phyloP scores from a whole-genome alignment of 2,888 invertebrate genomes.

The Anorthoa munda region DNA sequence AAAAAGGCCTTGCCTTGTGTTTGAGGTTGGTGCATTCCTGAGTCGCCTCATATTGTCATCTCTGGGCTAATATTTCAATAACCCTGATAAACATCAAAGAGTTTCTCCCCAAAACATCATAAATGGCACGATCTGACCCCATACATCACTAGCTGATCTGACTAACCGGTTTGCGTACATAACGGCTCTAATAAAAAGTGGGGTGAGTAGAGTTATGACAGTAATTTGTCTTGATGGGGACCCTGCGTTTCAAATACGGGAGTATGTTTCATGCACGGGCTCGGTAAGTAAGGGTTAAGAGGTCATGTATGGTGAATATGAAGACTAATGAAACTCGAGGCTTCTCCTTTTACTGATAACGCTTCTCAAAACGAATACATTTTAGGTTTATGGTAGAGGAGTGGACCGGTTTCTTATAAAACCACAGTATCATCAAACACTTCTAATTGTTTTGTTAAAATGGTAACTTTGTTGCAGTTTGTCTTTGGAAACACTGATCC shows the following conservation, averaged over 20 bases:
- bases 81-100: neutral
- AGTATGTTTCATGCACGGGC: slow-evolving; percentile 3
- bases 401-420: no score
- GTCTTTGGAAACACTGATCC: no score
- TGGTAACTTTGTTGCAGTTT: no score
- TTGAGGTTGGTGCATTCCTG: no score
- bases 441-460: no score
- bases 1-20: no score
- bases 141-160: slow-evolving; percentile 69
- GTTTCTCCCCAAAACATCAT: slow-evolving; percentile 28
- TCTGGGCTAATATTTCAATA: neutral
- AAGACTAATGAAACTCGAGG: slow-evolving; percentile 1
- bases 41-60: neutral
- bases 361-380: no score
- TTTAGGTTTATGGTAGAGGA: no score
- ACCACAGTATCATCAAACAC: no score
- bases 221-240: slow-evolving; percentile 70
- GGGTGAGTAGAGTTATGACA: slow-evolving; percentile 69
- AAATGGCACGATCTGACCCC: slow-evolving; percentile 37
- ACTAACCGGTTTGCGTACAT: slow-evolving; percentile 57
- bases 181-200: slow-evolving; percentile 56
- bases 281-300: slow-evolving; percentile 15
- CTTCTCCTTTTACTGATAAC: neutral
- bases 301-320: neutral
- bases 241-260: slow-evolving; percentile 20